Evolutionary conservation across 2,113 vertebrate species (phyloP).

Genomic region (Ptychochromis oligacanthus): DNA sequence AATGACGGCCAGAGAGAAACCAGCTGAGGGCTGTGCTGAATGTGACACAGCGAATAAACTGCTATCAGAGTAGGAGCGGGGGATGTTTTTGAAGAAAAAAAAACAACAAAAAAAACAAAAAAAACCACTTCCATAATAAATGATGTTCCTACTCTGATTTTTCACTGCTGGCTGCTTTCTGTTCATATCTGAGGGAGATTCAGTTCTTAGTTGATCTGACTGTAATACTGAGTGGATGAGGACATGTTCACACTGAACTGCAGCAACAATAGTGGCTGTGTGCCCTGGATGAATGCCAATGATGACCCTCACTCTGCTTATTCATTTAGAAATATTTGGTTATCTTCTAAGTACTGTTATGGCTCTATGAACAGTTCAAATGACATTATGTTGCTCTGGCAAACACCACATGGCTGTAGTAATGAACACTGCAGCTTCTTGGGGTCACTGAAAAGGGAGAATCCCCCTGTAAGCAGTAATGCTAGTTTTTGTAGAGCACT

Average conservation of each 20-base stretch:
- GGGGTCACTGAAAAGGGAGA: too few species aligned
- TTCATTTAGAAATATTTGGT: background rate
- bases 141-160: background rate
- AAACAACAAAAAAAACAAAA: too few species aligned
- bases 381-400: too few species aligned
- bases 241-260: conserved; percentile 16
- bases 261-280: conserved; percentile 41
- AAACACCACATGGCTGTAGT: too few species aligned
- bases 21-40: conserved; percentile 31
- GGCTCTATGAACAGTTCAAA: background rate
- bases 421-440: too few species aligned
- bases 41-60: conserved; percentile 40
- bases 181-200: background rate
- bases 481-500: too few species aligned
- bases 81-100: background rate
- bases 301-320: background rate
- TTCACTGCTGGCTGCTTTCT: background rate
- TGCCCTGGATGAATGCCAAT: background rate
- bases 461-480: too few species aligned
- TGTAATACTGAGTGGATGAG: background rate
- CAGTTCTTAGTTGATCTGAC: background rate
- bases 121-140: background rate
- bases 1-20: conserved; percentile 39
- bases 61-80: background rate
- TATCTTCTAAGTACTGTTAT: background rate